Evolutionary conservation across 2,113 vertebrate species (phyloP).

Genomic region (Periophthalmus modestus): DNA sequence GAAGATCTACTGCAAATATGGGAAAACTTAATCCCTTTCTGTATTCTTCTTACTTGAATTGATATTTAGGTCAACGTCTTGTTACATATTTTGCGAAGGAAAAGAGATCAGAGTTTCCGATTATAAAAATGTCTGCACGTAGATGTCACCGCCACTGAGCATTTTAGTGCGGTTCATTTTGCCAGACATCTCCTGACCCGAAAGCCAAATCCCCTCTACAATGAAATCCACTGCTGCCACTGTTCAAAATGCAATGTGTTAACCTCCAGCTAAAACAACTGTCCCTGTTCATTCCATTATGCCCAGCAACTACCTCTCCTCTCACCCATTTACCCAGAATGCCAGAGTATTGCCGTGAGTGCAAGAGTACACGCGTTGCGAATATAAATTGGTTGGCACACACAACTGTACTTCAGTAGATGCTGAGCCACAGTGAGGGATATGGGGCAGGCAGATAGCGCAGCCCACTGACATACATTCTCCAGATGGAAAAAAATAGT

Average conservation of each 20-base stretch:
- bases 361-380: slow-evolving; percentile 22
- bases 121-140: slow-evolving; percentile 9
- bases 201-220: neutral
- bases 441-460: slow-evolving; percentile 51
- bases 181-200: slow-evolving; percentile 1
- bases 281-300: neutral
- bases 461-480: slow-evolving; percentile 74
- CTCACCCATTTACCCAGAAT: slow-evolving; percentile 47
- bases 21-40: neutral
- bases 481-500: slow-evolving; percentile 48
- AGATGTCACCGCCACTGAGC: slow-evolving; percentile 4
- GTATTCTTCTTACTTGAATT: slow-evolving; percentile 2
- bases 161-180: neutral
- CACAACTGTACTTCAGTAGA: slow-evolving; percentile 57
- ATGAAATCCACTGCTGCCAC: neutral
- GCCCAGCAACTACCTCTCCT: slow-evolving; percentile 16
- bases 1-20: neutral
- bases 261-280: slow-evolving; percentile 7
- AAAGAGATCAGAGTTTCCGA: slow-evolving; percentile 10
- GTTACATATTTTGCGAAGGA: neutral
- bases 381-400: slow-evolving; percentile 63
- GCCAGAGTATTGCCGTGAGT: slow-evolving; percentile 33
- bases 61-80: slow-evolving; percentile 2
- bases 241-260: slow-evolving; percentile 6
- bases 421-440: slow-evolving; percentile 41